Conservation (phyloP, 2,113 vertebrate genomes). For the Mustela lutreola region DNA sequence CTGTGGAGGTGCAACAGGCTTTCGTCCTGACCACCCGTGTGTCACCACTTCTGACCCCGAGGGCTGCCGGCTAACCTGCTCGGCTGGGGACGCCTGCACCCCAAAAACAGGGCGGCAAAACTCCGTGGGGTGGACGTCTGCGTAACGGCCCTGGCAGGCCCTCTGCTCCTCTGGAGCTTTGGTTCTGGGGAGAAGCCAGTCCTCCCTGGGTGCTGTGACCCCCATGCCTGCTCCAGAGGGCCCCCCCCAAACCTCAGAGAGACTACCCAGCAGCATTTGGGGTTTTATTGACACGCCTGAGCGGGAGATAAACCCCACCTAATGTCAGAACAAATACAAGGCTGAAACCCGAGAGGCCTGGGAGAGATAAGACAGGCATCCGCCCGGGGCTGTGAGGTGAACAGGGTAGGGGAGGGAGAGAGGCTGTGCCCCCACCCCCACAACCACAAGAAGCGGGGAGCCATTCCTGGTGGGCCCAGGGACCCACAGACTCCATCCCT, state of each 20-base stretch:
- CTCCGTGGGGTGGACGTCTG: not conserved
- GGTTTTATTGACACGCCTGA: not conserved
- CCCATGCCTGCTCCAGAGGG: not conserved
- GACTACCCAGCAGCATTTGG: not conserved
- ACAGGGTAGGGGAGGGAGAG: not conserved
- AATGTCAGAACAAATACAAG: slow-evolving; percentile 57
- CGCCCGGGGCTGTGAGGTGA: not conserved
- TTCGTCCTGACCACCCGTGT: rapidly evolving
- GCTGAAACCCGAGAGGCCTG: slow-evolving; percentile 52
- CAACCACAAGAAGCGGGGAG: not conserved
- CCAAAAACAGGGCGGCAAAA: not conserved
- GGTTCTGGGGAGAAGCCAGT: not conserved
- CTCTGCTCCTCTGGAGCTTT: not conserved
- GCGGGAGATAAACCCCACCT: slow-evolving; percentile 40
- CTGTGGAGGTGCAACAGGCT: rapidly evolving
- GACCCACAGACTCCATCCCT: not conserved
- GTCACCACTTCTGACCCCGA: not conserved
- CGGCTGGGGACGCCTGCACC: rapidly evolving
- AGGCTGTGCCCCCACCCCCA: not conserved
- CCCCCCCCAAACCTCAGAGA: not conserved
- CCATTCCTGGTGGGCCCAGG: not conserved
- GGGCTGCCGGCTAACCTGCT: too few relatives aligned
- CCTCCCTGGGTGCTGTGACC: not conserved
- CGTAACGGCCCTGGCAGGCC: not conserved
- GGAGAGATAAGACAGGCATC: slow-evolving; percentile 56